Percentiles rank a stretch among this genome's conserved stretches.
phyloP scores from a whole-genome alignment of 1,140 invertebrate genomes.

The Cepaea nemoralis region DNA sequence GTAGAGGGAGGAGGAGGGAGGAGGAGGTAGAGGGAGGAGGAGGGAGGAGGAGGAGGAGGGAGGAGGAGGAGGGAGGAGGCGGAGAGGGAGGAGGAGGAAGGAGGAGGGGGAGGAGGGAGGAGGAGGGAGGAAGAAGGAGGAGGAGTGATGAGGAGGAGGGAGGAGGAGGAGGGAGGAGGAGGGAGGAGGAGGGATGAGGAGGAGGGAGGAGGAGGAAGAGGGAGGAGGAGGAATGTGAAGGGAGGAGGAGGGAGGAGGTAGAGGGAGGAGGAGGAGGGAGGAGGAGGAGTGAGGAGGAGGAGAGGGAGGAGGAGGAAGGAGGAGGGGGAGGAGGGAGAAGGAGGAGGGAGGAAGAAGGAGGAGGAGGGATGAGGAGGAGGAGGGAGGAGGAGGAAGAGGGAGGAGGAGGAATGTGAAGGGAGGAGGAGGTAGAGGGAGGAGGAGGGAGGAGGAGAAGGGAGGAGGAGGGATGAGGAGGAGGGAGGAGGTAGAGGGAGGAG shows the following conservation, averaged over 20 bases:
- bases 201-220: no score
- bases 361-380: no score
- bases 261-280: background rate
- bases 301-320: background rate
- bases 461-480: no score
- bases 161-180: no score
- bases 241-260: background rate
- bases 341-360: background rate
- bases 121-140: background rate
- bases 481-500: no score
- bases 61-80: no score
- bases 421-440: background rate
- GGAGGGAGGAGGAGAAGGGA: background rate
- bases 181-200: no score
- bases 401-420: no score
- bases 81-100: conserved; percentile 7
- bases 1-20: background rate
- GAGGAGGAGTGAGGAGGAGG: no score
- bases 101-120: background rate
- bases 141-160: no score
- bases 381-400: no score
- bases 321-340: background rate
- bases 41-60: conserved; percentile 6
- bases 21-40: background rate
- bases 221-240: no score